A percentile compares a stretch with the other conserved stretches of the same genome.
Conservation (phyloP, 37 sponge, comb jelly and placozoan genomes). For the Crambe crambe region DNA sequence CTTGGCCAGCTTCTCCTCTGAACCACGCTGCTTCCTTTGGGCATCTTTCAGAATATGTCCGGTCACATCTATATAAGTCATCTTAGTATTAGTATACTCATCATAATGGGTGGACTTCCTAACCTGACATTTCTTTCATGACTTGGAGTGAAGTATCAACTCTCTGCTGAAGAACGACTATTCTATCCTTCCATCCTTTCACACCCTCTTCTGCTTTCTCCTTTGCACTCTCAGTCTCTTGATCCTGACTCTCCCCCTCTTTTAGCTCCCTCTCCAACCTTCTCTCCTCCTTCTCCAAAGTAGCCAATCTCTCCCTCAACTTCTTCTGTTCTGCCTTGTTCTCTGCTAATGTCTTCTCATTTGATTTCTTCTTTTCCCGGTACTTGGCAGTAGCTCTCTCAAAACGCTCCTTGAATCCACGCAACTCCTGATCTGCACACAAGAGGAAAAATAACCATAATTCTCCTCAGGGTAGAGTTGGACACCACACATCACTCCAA, state of each 20-base stretch:
- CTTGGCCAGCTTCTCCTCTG: slow-evolving; percentile 3
- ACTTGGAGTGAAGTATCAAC: slow-evolving; percentile 32
- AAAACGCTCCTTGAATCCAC: background rate
- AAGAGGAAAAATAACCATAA: background rate
- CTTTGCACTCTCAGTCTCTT: background rate
- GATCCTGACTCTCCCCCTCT: slow-evolving; percentile 3
- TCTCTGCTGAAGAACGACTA: slow-evolving; percentile 15
- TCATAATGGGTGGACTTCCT: too few relatives aligned
- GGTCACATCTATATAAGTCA: slow-evolving; percentile 12
- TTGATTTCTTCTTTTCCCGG: background rate
- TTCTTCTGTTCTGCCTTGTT: slow-evolving; percentile 14
- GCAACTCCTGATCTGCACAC: background rate
- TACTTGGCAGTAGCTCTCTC: background rate
- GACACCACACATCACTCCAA: background rate
- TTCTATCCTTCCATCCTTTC: slow-evolving; percentile 31
- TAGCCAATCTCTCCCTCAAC: slow-evolving; percentile 6
- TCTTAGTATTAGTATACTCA: too few relatives aligned
- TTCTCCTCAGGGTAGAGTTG: too few relatives aligned
- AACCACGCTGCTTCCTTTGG: slow-evolving; percentile 8
- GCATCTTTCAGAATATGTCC: slow-evolving; percentile 46
- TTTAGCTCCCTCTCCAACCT: background rate
- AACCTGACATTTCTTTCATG: slow-evolving; percentile 32
- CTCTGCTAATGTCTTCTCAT: background rate
- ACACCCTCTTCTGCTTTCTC: background rate
- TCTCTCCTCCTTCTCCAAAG: slow-evolving; percentile 24